Evolutionary conservation across 2,113 vertebrate genomes (phyloP), one percentile per base, ranked within the genome.

Genomic region (Formicarius rufipectus): DNA sequence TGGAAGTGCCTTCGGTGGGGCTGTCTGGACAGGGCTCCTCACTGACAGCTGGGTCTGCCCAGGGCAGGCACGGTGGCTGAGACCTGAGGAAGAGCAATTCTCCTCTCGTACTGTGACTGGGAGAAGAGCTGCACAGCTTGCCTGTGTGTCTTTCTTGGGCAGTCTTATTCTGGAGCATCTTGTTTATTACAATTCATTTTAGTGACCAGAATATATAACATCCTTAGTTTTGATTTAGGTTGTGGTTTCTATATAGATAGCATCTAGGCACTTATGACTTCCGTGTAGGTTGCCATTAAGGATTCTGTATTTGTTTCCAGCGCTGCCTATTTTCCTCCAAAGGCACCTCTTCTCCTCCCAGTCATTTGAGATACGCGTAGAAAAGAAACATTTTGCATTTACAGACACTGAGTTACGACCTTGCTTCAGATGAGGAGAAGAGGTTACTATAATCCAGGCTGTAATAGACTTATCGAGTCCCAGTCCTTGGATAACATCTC

Each of bases 41-140:
- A 0, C 25, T 37, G n/a, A 19, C 1, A 6, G 14, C 19, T 74
- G 47, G 16, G 11, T 47, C 37, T 80, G 42, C 14, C 37, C 21
- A 10, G 20, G 67, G 14, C 50, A 62, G 45, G 11, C 59, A 19
- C 0, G 0, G 18, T 1, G 4, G 16, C 50, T 14, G 8, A 66
- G 63, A 49, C 13, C 19, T n/a, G 33, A 84, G 52, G 49, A 74
- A 62, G 10, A 64, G 12, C 14, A 3, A 1, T 81, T 42, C 12
- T 89, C 20, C 23, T 56, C 49, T 73, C 0, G 11, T 60, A 24
- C 33, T 25, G 18, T 10, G 20, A 9, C 40, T 14, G 82, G 31
- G 19, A 81, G 66, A 73, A 63, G 7, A 72, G 58, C 15, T 82
- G 42, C 40, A 15, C 19, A n/a, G 19, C 84, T 68, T 82, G 44